Evolutionary conservation across 2,113 vertebrate genomes (phyloP).

Genomic region (Lycaon pictus): DNA sequence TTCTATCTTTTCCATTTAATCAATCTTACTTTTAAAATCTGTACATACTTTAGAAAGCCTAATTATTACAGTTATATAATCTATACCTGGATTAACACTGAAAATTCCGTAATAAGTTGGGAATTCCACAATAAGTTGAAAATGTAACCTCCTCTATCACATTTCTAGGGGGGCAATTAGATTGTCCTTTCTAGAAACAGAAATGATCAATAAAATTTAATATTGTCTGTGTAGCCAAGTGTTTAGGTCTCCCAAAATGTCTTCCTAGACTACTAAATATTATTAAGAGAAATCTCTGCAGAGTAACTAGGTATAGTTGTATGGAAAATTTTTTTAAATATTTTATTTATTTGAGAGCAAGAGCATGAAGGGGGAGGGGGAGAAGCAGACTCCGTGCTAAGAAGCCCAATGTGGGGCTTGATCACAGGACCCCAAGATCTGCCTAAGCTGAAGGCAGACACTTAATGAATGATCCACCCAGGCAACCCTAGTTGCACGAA

Average conservation of each 20-base stretch:
- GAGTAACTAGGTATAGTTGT: not conserved
- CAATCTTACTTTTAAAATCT: not conserved
- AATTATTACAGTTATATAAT: not conserved
- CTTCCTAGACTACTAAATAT: not conserved
- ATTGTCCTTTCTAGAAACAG: not conserved
- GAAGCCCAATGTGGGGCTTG: not conserved
- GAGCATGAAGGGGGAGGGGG: not conserved
- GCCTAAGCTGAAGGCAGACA: not conserved
- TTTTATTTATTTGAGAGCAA: not conserved
- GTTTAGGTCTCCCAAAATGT: not conserved
- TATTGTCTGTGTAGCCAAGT: not conserved
- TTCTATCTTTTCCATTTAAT: not conserved
- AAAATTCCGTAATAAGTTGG: not conserved
- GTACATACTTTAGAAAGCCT: not conserved
- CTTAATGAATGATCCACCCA: not conserved
- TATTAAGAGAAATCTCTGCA: not conserved
- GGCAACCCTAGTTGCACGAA: not conserved
- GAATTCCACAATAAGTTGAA: not conserved
- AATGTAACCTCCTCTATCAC: not conserved
- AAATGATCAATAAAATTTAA: constrained; percentile 10
- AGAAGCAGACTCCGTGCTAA: not conserved
- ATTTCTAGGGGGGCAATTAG: not conserved
- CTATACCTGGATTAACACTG: not conserved
- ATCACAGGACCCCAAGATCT: not conserved
- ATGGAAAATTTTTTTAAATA: not conserved